Conservation (phyloP, 2,888 invertebrate genomes). For the Ditylenchus weischeri region DNA sequence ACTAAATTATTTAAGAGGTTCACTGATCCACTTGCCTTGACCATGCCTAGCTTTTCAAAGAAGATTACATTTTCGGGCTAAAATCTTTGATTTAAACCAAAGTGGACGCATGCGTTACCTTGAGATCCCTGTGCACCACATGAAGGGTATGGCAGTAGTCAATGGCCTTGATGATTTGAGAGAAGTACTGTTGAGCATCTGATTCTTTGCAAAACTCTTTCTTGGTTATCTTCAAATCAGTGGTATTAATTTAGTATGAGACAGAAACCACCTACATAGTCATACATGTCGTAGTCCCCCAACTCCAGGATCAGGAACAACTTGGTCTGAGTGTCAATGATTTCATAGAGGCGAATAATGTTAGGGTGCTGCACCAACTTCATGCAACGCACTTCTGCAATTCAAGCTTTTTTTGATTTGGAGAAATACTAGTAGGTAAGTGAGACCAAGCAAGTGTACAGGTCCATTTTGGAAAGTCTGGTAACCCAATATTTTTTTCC, state of each 20-base stretch:
- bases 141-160: conserved; percentile 90
- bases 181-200: conserved; percentile 77
- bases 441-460: too few relatives aligned
- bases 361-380: conserved; percentile 96
- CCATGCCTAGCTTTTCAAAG: conserved; percentile 91
- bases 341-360: conserved; percentile 95
- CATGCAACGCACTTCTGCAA: conserved; percentile 36
- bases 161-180: conserved; percentile 92
- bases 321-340: conserved; percentile 97
- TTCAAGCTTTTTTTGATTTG: not conserved
- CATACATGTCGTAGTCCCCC: conserved; percentile 96
- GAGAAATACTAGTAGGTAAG: not conserved
- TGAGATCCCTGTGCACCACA: conserved; percentile 85
- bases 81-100: conserved; percentile 24
- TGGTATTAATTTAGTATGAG: conserved; percentile 19
- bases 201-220: conserved; percentile 63
- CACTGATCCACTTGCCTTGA: conserved; percentile 66
- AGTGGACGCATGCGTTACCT: conserved; percentile 60
- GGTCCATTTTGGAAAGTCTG: too few relatives aligned
- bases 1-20: too few relatives aligned
- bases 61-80: conserved; percentile 96
- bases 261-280: not conserved
- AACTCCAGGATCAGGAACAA: conserved; percentile 79
- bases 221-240: conserved; percentile 30
- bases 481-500: too few relatives aligned